These are phyloP conservation scores for Scylla paramamosain DNA, from an alignment of 1,140 invertebrate species.

Conservation along the genomic window DNA sequence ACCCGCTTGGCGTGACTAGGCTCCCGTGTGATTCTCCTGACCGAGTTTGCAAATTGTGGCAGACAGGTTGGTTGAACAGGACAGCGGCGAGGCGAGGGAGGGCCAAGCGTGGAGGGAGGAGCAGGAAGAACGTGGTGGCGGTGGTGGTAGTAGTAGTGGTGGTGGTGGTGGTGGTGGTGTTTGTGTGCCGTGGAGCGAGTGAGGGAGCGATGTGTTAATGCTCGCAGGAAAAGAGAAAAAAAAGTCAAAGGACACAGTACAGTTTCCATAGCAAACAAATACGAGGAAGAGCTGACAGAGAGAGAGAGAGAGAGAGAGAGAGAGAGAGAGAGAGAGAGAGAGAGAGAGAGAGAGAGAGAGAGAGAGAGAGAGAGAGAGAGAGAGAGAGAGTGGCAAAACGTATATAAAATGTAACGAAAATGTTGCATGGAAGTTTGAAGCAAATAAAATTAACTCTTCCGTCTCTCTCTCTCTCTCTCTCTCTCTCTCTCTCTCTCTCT, in stretches of 20 bases:
- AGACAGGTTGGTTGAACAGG: constrained; percentile 1
- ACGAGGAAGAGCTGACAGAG: no score
- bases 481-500: constrained; percentile 6
- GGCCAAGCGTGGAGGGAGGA: not conserved
- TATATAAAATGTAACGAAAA: not conserved
- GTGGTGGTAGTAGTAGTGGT: not conserved
- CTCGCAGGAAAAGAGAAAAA: not conserved
- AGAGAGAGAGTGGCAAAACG: not conserved
- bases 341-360: constrained; percentile 18
- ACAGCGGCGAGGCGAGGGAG: not conserved
- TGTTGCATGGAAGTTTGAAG: not conserved
- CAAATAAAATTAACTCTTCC: not conserved
- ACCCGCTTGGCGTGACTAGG: not conserved
- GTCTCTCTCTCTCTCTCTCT: constrained; percentile 7
- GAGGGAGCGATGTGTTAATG: not conserved
- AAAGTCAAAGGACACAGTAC: not conserved
- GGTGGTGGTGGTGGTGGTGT: constrained; percentile 1
- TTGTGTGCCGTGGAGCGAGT: not conserved
- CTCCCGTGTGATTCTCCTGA: constrained; percentile 46
- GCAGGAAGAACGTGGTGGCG: not conserved
- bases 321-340: constrained; percentile 16
- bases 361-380: not conserved
- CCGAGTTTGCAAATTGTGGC: constrained; percentile 53
- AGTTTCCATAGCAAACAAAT: no score
- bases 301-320: not conserved